Percentiles rank a stretch among this genome's conserved stretches.
phyloP scores from a whole-genome alignment of 2,888 invertebrate genomes.

The Eupithecia subfuscata region DNA sequence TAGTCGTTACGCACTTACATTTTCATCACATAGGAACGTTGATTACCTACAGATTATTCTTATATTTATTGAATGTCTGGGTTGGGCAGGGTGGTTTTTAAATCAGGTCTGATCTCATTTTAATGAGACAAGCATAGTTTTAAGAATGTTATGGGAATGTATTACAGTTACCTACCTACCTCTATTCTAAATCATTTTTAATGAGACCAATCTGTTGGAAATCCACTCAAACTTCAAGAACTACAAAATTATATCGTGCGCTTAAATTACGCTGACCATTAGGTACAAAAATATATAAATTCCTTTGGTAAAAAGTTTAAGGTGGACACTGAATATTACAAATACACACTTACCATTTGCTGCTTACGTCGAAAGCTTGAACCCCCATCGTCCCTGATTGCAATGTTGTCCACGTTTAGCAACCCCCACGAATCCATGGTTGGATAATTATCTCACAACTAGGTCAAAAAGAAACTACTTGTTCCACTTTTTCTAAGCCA shows the following conservation, averaged over 20 bases:
- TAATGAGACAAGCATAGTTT: neutral
- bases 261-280: neutral
- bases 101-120: neutral
- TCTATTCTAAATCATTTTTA: neutral
- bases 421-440: constrained; percentile 90
- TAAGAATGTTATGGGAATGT: neutral
- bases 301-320: neutral
- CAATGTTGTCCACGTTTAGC: constrained; percentile 86
- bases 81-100: neutral
- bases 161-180: neutral
- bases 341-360: constrained; percentile 60
- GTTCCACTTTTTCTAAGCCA: constrained; percentile 42
- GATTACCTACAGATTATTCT: neutral
- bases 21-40: neutral
- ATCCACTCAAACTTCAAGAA: neutral
- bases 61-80: neutral
- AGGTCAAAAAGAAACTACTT: constrained; percentile 45
- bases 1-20: constrained; percentile 24
- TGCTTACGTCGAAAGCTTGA: constrained; percentile 79
- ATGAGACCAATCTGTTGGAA: neutral
- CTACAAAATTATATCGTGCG: neutral
- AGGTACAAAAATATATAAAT: neutral
- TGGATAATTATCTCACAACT: constrained; percentile 40
- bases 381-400: constrained; percentile 87
- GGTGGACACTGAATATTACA: neutral